Base-by-base conservation (phyloP, 2,797 vertebrate species). In the Eulemur coronatus region DNA sequence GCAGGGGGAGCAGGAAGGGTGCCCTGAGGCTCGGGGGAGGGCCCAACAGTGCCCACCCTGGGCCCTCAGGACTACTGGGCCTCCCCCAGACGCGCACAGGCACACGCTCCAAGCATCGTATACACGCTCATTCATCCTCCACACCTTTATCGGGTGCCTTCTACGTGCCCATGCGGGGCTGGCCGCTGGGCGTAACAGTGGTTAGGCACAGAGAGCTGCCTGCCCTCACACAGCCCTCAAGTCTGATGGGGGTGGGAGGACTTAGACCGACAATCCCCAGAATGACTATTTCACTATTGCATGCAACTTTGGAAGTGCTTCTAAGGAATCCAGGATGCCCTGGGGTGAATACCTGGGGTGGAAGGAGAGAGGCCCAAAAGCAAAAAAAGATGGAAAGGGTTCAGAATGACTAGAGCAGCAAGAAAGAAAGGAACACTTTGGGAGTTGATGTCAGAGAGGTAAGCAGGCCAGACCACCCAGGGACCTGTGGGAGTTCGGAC, bases 1-100 rank as follows among this genome's bases (percentile, higher is more conserved):
- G 98, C 15, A 98, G 41, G 94, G 61, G 61, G 95, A 63, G n/a
- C 38, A 87, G 0, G 1, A 73, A 70, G 41, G 82, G 59, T 1
- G 5, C 78, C 4, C 84, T 63, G 69, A 94, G 52, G 55, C 76
- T 92, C 69, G 7, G 15, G 46, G n/a, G 59, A 30, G 0, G 14
- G 26, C 69, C 48, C 72, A 7, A 20, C 3, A 2, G 4, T 65
- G 48, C 61, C 52, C 48, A 84, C 38, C 24, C 50, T 35, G 43
- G 65, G 57, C 41, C 84, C 63, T 26, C 20, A 7, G 72, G 70
- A 81, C 46, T 7, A 7, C 0, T 1, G 61, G 82, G 41, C 13
- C 85, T 33, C 4, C 55, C 7, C 0, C 1, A 26, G 50, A 33
- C 43, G 26, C 0, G 0, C 26, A 7, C 15, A 46, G 84, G 48